These are phyloP conservation scores for Pangasius sanitwongsei DNA, from an alignment of 2,797 vertebrate genomes.

Conservation along the genomic window DNA sequence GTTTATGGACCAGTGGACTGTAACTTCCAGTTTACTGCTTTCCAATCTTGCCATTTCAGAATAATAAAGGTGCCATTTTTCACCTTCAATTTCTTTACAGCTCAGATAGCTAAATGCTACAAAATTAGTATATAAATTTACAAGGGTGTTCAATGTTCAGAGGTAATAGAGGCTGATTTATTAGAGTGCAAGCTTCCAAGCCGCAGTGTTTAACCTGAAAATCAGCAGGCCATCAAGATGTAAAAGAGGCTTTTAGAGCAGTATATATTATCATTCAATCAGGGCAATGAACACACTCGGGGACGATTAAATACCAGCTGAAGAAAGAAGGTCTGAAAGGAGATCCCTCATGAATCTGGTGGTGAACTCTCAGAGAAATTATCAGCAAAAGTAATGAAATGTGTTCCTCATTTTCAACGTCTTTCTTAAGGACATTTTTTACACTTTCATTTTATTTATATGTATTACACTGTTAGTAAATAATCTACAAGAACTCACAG, in stretches of 20 bases:
- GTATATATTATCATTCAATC: conserved; percentile 26
- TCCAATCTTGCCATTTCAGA: conserved; percentile 60
- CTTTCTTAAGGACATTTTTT: background rate
- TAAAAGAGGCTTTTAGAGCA: conserved; percentile 12
- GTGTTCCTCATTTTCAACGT: background rate
- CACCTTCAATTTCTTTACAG: conserved; percentile 44
- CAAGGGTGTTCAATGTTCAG: conserved; percentile 25
- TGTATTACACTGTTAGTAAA: background rate
- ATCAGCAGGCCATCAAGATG: conserved; percentile 13
- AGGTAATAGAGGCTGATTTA: conserved; percentile 37
- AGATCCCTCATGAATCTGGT: background rate
- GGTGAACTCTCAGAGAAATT: background rate
- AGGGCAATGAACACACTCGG: background rate
- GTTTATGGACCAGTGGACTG: conserved; percentile 75
- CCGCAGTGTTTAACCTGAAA: conserved; percentile 11
- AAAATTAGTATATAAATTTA: conserved; percentile 45
- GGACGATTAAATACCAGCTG: background rate
- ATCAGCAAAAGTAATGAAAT: background rate
- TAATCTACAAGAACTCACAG: background rate
- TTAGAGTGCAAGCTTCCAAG: conserved; percentile 13
- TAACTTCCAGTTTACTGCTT: conserved; percentile 71
- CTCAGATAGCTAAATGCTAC: conserved; percentile 42
- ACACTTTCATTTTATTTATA: background rate
- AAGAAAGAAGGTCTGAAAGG: conserved; percentile 20
- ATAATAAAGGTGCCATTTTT: conserved; percentile 52